Conservation (phyloP, 2,113 vertebrate species). For the Pagrus major region DNA sequence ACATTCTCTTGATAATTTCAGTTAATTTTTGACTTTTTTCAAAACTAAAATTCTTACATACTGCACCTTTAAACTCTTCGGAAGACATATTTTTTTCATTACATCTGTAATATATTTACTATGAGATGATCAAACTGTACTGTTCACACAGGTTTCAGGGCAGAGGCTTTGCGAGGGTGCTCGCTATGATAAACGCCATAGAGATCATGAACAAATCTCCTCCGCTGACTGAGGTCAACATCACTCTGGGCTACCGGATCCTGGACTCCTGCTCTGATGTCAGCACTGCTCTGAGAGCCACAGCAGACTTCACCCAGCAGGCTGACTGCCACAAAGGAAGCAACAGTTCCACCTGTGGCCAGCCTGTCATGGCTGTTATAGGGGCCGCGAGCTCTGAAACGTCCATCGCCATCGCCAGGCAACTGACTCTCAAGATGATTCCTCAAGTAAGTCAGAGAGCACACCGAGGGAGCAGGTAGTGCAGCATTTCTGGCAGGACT, state of each 20-base stretch:
- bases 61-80: too few relatives aligned
- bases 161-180: conserved; percentile 78
- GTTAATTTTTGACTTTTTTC: too few relatives aligned
- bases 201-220: conserved; percentile 88
- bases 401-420: conserved; percentile 88
- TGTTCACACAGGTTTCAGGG: conserved; percentile 82
- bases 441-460: conserved; percentile 88
- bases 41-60: too few relatives aligned
- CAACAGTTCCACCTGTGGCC: conserved; percentile 75
- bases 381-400: conserved; percentile 87
- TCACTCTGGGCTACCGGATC: conserved; percentile 90
- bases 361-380: conserved; percentile 83
- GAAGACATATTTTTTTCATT: too few relatives aligned
- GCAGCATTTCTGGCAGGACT: not conserved
- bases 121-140: not conserved
- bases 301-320: conserved; percentile 80
- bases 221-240: conserved; percentile 72
- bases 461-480: not conserved
- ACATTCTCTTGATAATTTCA: too few relatives aligned
- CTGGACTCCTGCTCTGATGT: conserved; percentile 90
- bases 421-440: conserved; percentile 88
- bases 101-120: not conserved
- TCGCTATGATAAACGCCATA: conserved; percentile 90
- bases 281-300: conserved; percentile 85
- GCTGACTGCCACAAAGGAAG: conserved; percentile 62